These are phyloP conservation scores for Gallirallus australis DNA, from an alignment of 2,797 vertebrate genomes.

Conservation along the genomic window DNA sequence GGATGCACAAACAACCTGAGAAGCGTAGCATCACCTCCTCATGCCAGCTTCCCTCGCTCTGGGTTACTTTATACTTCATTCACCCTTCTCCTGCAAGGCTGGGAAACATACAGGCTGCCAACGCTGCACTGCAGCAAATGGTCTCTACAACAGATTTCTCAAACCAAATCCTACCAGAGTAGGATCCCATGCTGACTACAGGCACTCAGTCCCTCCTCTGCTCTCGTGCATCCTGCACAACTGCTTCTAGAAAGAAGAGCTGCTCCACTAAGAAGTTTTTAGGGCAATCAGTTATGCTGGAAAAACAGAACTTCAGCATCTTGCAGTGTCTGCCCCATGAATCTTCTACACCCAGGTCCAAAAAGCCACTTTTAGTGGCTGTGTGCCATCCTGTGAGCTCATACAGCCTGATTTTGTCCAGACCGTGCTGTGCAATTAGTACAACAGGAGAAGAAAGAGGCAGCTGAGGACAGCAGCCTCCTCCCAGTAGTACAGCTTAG, in stretches of 20 bases:
- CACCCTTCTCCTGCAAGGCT: neutral
- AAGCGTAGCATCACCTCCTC: neutral
- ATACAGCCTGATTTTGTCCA: neutral
- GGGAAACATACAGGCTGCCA: neutral
- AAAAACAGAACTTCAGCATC: neutral
- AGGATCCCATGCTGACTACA: neutral
- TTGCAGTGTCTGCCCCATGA: neutral
- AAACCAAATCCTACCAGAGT: accelerated
- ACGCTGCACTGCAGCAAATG: neutral
- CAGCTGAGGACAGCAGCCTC: neutral
- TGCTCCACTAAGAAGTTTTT: neutral
- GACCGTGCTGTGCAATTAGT: neutral
- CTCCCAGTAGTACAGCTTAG: neutral
- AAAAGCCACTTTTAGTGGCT: neutral
- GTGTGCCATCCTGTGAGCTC: neutral
- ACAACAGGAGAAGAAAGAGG: neutral
- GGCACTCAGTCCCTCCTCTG: neutral
- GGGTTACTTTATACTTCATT: neutral
- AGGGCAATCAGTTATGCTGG: neutral
- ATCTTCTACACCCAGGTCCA: neutral
- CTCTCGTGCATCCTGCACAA: neutral
- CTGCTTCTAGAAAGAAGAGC: neutral
- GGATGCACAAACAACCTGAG: neutral
- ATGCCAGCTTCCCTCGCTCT: neutral
- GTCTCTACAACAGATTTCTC: neutral